Evolutionary conservation across 1,140 invertebrate species (phyloP), one percentile per base, ranked within the genome.

Genomic region (Procambarus clarkii): DNA sequence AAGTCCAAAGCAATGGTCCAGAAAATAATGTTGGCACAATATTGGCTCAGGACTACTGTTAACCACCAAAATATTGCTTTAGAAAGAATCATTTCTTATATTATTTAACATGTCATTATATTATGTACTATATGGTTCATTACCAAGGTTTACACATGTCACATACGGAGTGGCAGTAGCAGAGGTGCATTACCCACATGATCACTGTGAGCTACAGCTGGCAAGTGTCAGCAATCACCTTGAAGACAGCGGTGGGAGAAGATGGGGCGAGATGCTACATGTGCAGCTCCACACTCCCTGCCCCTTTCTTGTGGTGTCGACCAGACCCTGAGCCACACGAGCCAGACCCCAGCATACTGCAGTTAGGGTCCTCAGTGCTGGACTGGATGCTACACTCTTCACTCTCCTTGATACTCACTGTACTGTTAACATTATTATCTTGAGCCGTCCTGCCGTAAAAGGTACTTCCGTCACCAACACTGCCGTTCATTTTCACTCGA

Each of bases 401-500:
- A 60, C 85, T 84, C 45, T 83, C 79, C 21, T 86, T 79, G 71
- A 50, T 74, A 54, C 50, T 11, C 45, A 64, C 3, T 45, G 46
- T 44, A 79, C 24, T 79, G 74, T 48, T 84, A 50, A 58, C 71
- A 50, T 60, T 69, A 34, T 74, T 46, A n/a, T 80, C 74, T 71
- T 71, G 60, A 18, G 50, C 34, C 74, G 82, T 91, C 89, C 89
- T 78, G 11, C 82, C 81, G 74, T 91, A 91, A 48, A n/a, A 48
- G n/a, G 64, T 76, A 69, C 54, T 84, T 69, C 34, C 48, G 21
- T 85, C 89, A 44, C 82, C 82, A 44, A 54, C 76, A 34, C 44
- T 91, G 45, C 89, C 89, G n/a, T 91, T 91, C 89, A 91, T 84
- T 58, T 91, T 91, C 77, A 91, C 89, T 34, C 76, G 48, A 64